A percentile compares a stretch with the other conserved stretches of the same genome.
phyloP scores from a whole-genome alignment of 1,140 invertebrate genomes.

The Trachymyrmex septentrionalis region DNA sequence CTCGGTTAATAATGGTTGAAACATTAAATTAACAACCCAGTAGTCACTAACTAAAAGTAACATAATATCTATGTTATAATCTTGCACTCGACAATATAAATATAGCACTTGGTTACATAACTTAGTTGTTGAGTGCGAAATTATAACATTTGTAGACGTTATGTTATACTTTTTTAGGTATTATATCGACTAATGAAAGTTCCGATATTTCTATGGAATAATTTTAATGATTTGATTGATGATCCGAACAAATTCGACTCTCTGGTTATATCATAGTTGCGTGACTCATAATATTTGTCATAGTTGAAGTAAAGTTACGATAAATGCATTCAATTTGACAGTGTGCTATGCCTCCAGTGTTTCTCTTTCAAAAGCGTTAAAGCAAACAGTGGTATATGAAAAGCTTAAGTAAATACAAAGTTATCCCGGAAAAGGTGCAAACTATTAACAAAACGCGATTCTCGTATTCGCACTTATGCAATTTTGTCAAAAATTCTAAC shows the following conservation, averaged over 20 bases:
- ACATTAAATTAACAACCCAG: neutral
- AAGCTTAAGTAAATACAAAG: constrained; percentile 40
- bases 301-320: neutral
- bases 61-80: too few species aligned
- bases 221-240: constrained; percentile 13
- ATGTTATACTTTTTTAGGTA: too few species aligned
- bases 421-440: constrained; percentile 12
- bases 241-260: neutral
- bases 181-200: too few species aligned
- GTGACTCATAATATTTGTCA: neutral
- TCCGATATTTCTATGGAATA: neutral
- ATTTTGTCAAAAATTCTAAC: constrained; percentile 19
- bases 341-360: neutral
- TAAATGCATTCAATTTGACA: constrained; percentile 5
- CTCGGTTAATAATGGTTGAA: neutral
- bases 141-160: too few species aligned
- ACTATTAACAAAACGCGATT: neutral
- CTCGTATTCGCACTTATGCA: neutral
- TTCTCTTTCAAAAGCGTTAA: constrained; percentile 24
- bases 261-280: neutral
- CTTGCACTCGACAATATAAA: too few species aligned
- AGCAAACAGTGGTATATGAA: constrained; percentile 39
- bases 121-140: too few species aligned
- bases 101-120: too few species aligned
- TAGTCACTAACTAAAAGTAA: too few species aligned